phyloP scores from a whole-genome alignment of 2,888 invertebrate genomes.

The Aporophyla nigra region DNA sequence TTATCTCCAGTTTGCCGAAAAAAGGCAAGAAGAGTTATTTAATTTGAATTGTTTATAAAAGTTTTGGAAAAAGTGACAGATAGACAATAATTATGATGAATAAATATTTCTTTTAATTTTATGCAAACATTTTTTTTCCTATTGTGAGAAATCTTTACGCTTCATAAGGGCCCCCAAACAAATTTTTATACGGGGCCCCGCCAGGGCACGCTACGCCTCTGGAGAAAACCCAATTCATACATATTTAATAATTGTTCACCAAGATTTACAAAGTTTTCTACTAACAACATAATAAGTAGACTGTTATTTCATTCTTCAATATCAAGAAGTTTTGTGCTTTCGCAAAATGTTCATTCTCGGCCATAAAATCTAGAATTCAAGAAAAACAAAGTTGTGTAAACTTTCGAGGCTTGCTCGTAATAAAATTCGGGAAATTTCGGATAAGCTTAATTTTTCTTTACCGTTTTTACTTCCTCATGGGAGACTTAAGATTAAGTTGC shows the following conservation, averaged over 20 bases:
- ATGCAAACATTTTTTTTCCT: no score
- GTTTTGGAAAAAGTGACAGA: no score
- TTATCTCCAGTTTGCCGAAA: no score
- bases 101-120: no score
- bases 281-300: conserved; percentile 36
- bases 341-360: conserved; percentile 51
- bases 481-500: conserved; percentile 48
- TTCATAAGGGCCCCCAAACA: no score
- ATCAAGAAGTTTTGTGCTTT: conserved; percentile 46
- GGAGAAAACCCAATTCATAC: conserved; percentile 18
- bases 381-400: conserved; percentile 63
- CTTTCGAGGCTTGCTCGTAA: conserved; percentile 57
- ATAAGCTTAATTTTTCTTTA: conserved; percentile 63
- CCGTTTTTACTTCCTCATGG: conserved; percentile 56
- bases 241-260: conserved; percentile 26
- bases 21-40: no score
- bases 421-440: conserved; percentile 64
- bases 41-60: no score
- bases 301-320: conserved; percentile 56
- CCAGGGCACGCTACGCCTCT: no score
- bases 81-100: no score
- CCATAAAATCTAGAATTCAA: conserved; percentile 67
- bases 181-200: no score
- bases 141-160: no score
- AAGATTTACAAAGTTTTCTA: conserved; percentile 9